Evolutionary conservation across 64 coral and sea anemone species (phyloP).

Genomic region (Pachyseris speciosa): DNA sequence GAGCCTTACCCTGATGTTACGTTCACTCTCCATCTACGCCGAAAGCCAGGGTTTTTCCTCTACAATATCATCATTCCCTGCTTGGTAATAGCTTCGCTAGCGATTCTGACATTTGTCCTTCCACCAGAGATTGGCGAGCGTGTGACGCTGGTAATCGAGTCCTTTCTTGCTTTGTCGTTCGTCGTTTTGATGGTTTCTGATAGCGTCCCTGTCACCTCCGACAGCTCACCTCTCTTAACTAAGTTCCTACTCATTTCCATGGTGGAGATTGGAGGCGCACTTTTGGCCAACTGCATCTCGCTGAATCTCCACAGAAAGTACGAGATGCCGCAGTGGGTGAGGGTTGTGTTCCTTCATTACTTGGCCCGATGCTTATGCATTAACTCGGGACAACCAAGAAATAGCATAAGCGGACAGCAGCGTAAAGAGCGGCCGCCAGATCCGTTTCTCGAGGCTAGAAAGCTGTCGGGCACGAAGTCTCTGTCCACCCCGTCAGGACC

Average conservation of each 20-base stretch:
- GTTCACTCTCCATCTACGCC: slow-evolving; percentile 84
- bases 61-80: slow-evolving; percentile 98
- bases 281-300: slow-evolving; percentile 88
- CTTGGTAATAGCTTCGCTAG: slow-evolving; percentile 86
- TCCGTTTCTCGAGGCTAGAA: slow-evolving; percentile 40
- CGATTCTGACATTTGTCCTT: slow-evolving; percentile 90
- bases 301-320: slow-evolving; percentile 85
- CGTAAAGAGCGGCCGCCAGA: not conserved
- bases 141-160: slow-evolving; percentile 91
- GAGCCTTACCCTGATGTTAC: slow-evolving; percentile 95
- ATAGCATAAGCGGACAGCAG: slow-evolving; percentile 13
- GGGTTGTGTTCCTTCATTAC: slow-evolving; percentile 89
- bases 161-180: slow-evolving; percentile 91
- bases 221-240: slow-evolving; percentile 74
- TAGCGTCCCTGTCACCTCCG: slow-evolving; percentile 85
- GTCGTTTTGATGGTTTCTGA: slow-evolving; percentile 92
- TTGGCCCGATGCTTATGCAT: slow-evolving; percentile 82
- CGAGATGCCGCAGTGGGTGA: slow-evolving; percentile 79
- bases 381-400: slow-evolving; percentile 61
- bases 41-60: slow-evolving; percentile 95
- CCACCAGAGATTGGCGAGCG: slow-evolving; percentile 94
- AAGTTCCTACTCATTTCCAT: slow-evolving; percentile 94
- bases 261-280: slow-evolving; percentile 82
- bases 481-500: not conserved
- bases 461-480: slow-evolving; percentile 51